Conservation (phyloP, 2,113 vertebrate genomes). For the Plotosus lineatus region DNA sequence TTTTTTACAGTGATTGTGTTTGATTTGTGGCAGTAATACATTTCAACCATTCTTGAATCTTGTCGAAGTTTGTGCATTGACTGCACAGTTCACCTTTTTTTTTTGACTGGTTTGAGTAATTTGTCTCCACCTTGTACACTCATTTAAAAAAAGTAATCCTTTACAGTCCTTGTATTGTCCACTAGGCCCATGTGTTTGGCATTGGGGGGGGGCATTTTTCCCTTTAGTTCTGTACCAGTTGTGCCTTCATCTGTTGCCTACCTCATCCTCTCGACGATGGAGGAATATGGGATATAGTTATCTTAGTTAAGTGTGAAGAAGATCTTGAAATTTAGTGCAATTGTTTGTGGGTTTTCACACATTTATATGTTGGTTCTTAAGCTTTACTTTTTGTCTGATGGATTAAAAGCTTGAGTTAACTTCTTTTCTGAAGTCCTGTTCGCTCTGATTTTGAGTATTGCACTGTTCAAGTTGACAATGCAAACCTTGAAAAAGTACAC, state of each 20-base stretch:
- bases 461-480: not conserved
- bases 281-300: conserved; percentile 2
- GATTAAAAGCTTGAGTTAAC: not conserved
- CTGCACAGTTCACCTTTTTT: not conserved
- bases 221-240: conserved; percentile 33
- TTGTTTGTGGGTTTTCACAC: not conserved
- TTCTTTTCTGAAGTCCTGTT: not conserved
- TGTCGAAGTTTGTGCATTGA: not conserved
- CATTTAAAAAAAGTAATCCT: not conserved
- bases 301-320: not conserved
- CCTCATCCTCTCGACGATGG: not conserved
- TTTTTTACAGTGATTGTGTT: not conserved
- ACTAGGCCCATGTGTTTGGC: conserved; percentile 30
- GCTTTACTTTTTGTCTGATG: not conserved
- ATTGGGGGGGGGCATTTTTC: not conserved
- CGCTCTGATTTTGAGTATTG: conserved; percentile 2
- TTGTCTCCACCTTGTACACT: not conserved
- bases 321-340: no score
- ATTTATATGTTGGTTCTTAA: not conserved
- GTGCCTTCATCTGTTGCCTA: conserved; percentile 36
- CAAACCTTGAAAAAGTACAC: not conserved
- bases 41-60: not conserved
- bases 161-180: conserved; percentile 22
- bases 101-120: conserved; percentile 22
- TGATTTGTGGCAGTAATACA: not conserved